phyloP scores from a whole-genome alignment of 2,797 vertebrate genomes.

The Austrolebias charrua region DNA sequence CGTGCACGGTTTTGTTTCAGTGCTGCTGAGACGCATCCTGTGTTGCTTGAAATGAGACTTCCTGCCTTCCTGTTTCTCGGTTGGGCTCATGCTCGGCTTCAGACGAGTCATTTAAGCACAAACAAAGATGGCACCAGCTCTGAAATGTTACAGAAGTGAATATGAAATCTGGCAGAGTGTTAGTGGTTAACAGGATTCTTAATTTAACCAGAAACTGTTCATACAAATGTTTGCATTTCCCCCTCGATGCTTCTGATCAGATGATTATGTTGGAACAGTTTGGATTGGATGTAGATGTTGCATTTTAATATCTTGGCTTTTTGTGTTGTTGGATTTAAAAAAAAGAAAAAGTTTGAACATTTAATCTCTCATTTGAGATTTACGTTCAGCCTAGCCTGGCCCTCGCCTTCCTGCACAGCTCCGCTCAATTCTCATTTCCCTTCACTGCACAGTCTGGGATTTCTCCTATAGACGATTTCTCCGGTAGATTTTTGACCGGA shows the following conservation, averaged over 20 bases:
- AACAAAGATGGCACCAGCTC: not conserved
- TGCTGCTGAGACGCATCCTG: constrained; percentile 63
- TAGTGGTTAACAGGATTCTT: not conserved
- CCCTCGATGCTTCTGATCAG: not conserved
- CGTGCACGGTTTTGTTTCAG: constrained; percentile 24
- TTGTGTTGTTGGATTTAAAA: constrained; percentile 3
- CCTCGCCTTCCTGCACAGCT: no score
- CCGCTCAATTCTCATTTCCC: no score
- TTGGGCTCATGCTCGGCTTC: constrained; percentile 61
- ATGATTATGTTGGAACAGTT: not conserved
- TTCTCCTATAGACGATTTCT: no score
- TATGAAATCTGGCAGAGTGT: constrained; percentile 1
- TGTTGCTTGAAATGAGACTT: constrained; percentile 66
- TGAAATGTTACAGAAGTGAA: not conserved
- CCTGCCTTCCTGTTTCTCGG: constrained; percentile 73
- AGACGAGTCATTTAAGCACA: constrained; percentile 55
- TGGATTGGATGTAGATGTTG: not conserved
- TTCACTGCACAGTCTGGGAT: no score
- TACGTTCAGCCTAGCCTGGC: no score
- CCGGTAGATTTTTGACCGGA: no score
- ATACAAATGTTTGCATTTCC: not conserved
- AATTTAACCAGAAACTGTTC: not conserved
- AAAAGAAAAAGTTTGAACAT: not conserved
- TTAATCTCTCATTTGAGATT: not conserved
- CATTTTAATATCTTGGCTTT: constrained; percentile 9